Conservation (phyloP, 2,113 vertebrate species). For the Cisticola juncidis region DNA sequence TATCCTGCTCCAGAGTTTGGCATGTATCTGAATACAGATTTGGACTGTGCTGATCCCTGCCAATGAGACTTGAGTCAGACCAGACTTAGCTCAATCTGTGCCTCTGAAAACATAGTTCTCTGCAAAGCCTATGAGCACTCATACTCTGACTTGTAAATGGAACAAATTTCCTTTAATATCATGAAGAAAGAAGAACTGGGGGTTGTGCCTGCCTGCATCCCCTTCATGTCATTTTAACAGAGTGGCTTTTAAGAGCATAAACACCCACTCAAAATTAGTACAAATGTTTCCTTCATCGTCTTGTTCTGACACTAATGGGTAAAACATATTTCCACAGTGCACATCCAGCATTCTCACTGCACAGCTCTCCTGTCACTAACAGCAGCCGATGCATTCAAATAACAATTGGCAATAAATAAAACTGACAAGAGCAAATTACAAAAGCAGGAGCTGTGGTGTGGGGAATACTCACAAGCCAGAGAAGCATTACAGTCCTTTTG, state of each 20-base stretch:
- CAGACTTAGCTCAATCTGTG: not conserved
- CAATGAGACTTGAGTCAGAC: conserved; percentile 12
- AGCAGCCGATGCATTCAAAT: not conserved
- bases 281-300: conserved; percentile 40
- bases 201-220: not conserved
- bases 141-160: conserved; percentile 20
- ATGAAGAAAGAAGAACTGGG: not conserved
- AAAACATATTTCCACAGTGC: conserved; percentile 50
- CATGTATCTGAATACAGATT: not conserved
- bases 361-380: conserved; percentile 3
- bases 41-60: not conserved
- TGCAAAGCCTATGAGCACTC: not conserved
- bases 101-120: not conserved
- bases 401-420: conserved; percentile 63
- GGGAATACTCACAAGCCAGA: conserved; percentile 27
- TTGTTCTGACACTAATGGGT: conserved; percentile 50
- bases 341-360: conserved; percentile 18
- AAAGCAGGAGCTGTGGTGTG: conserved; percentile 13
- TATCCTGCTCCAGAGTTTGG: not conserved
- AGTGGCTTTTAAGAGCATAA: conserved; percentile 31
- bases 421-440: conserved; percentile 50
- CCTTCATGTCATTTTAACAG: conserved; percentile 23
- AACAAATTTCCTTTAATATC: not conserved
- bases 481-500: not conserved
- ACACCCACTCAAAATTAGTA: conserved; percentile 40